Base-by-base conservation (phyloP, 2,113 vertebrate species). In the Falco punctatus region DNA sequence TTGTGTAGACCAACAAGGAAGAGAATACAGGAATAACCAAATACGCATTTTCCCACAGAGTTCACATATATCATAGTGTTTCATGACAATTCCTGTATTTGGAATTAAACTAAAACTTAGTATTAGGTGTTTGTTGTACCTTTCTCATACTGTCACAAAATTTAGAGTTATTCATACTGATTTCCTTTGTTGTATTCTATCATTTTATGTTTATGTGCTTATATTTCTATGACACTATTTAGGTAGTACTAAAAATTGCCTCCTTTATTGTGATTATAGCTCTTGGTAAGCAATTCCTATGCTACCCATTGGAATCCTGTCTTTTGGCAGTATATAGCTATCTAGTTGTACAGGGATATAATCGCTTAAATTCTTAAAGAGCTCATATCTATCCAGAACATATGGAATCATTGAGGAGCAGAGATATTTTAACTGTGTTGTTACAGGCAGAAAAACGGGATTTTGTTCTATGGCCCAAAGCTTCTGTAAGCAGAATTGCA, bases 371-470 rank as follows among this genome's bases (percentile, higher is more conserved):
- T 33, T 70, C 23, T 69, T 69, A 30, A 91, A 73, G 28, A 61
- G 5, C 15, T 81, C 14, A 1, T 38, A 32, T 55, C 19, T 71
- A 12, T 18, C 40, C 51, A 66, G 55, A 78, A 74, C 0, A 0
- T 35, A 30, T 21, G 12, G 27, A 62, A 48, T 52, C 3, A 1
- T 3, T 59, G 35, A 69, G 9, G 7, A 85, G 15, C 17, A 69
- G 44, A 58, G 11, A 26, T 44, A 38, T 32, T 48, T 80, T 17
- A 66, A 64, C 22, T 46, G 15, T 72, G 30, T 59, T 69, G 44
- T 77, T 75, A 42, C 3, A 46, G 22, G 46, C 51, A 81, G 28
- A 81, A 93, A 83, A 86, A 49, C 5, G 1, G 5, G 22, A 17
- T 70, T 91, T 66, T 75, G 11, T 69, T 90, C 86, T 48, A 64